Evolutionary conservation across 2,113 vertebrate genomes (phyloP), one percentile per base, ranked within the genome.

Genomic region (Hippocampus barbouri): DNA sequence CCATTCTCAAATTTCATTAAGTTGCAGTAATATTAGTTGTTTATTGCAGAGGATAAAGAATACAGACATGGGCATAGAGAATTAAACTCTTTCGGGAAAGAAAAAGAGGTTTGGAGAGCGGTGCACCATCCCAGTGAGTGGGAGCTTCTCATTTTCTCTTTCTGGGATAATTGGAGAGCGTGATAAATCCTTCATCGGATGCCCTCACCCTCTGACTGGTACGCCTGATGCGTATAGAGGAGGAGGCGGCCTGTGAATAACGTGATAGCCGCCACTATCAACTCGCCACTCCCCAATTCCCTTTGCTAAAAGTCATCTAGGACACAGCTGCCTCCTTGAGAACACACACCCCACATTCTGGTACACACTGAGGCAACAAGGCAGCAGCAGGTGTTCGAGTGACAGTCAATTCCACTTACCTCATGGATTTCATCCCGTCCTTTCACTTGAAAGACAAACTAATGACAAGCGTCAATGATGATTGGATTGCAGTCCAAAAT

Each of bases 211-310:
- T 76, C 75, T 60, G 78, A 75, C 75, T 79, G 80, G 70, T 79
- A 61, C 12, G 76, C 74, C 23, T n/a, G 65, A 69, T 18, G 78
- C 2, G 73, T 53, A 80, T 81, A 89, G 91, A 88, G 74, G 80
- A 86, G 79, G 80, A 79, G 79, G 68, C 73, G 83, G 82, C 72
- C 78, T 82, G 88, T 86, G 80, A 89, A 80, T 73, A 84, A 90
- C 14, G 34, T 1, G 71, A 70, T 1, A 40, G 18, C 14, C 21
- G 30, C 38, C 62, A 41, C 30, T 34, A 34, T 11, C 9, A 75
- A 76, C 74, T 79, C 5, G 11, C 40, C 64, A 8, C 41, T 14
- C 38, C 38, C 15, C n/a, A 14, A 45, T 1, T 23, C 9, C 38
- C 11, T 15, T 23, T 23, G 10, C 18, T 25, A 66, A 66, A 66